Evolutionary conservation across 1,140 invertebrate species (phyloP), one percentile per base, ranked within the genome.

Genomic region (Notospermus geniculatus): DNA sequence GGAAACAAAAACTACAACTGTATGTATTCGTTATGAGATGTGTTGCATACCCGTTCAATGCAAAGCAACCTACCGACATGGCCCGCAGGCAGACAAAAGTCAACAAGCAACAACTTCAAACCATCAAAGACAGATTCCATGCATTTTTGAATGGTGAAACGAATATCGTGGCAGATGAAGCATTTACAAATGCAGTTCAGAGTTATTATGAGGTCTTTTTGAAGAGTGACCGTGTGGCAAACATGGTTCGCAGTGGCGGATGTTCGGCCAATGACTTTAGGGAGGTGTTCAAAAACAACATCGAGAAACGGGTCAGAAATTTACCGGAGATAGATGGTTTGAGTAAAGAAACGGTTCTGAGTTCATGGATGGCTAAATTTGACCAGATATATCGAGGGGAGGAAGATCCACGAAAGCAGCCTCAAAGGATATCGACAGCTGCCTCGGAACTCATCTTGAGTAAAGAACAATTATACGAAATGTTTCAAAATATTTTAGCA

Each of bases 341-440:
- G 65, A 98, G 94, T 83, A 99, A 99, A 86, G 97, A 99, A 83
- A 98, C 96, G 54, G 95, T 99, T 25, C 84, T 98, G 70, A 96
- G 93, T 55, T 97, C 95, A 54, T 99, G 97, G 97, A 91, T 99
- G 88, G 93, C 94, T 36, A 99, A 99, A 84, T 98, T 98, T 82
- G 97, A 99, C 84, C 93, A 93, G 79, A 98, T 99, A 76, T 90
- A 97, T 77, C 95, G 97, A 83, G 94, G 94, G 81, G 78, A 80
- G 59, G 83, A 85, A 64, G 79, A 80, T 66, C 79, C 75, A 2
- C 67, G 78, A 56, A 79, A 81, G 54, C 77, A 78, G 54, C 74
- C 76, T 13, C 80, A 82, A 65, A 64, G 79, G 39, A 70, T 76
- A 57, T 71, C 77, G 15, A 73, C 76, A 50, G 74, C 78, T 60